phyloP scores from a whole-genome alignment of 2,113 vertebrate species.

The Scomber scombrus region DNA sequence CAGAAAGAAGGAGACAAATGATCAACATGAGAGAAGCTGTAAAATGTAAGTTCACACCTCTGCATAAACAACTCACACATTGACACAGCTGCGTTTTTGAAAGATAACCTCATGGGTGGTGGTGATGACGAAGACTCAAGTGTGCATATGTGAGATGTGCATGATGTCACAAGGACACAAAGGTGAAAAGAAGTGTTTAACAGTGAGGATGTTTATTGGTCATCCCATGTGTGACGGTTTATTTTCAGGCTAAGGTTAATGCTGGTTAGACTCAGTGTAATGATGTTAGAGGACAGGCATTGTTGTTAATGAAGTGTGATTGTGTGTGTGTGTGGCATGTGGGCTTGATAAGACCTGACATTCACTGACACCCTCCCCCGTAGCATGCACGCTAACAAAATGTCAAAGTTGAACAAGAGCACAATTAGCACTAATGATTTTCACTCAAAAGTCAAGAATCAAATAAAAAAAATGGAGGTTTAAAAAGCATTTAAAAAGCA shows the following conservation, averaged over 20 bases:
- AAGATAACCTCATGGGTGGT: constrained; percentile 57
- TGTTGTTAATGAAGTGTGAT: neutral
- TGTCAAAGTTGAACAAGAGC: constrained; percentile 47
- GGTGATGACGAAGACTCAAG: constrained; percentile 41
- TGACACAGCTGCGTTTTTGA: constrained; percentile 50
- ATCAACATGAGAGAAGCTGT: constrained; percentile 25
- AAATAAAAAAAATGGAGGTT: constrained; percentile 3
- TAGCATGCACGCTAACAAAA: constrained; percentile 25
- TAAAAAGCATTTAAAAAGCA: neutral
- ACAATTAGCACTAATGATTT: constrained; percentile 39
- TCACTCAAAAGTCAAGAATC: constrained; percentile 6
- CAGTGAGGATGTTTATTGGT: constrained; percentile 1
- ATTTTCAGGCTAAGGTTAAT: constrained; percentile 14
- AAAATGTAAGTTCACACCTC: constrained; percentile 66
- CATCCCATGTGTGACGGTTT: constrained; percentile 2
- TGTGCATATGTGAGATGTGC: neutral
- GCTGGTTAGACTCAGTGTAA: constrained; percentile 18
- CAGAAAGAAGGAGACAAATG: constrained; percentile 6
- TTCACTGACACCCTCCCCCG: constrained; percentile 20
- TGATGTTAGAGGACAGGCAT: neutral
- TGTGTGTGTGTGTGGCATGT: constrained; percentile 4
- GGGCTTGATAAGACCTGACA: constrained; percentile 44
- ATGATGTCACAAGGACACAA: constrained; percentile 5
- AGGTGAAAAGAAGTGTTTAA: constrained; percentile 1
- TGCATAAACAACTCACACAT: constrained; percentile 33